Conservation (phyloP, 2,888 invertebrate species). For the Leptinotarsa juncta region DNA sequence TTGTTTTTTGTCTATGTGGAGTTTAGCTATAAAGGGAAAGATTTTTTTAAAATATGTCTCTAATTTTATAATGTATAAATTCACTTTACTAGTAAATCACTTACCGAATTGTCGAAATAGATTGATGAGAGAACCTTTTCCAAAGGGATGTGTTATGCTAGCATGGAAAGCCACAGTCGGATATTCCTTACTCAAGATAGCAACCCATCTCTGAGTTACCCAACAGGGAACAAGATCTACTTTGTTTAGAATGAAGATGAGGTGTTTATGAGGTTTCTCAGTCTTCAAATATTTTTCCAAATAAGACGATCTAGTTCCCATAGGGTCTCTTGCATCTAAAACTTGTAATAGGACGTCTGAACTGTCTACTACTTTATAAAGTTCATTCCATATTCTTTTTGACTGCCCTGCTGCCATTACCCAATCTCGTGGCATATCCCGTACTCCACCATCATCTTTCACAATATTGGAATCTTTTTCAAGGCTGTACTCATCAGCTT, state of each 20-base stretch:
- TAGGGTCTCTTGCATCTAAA: slow-evolving; percentile 96
- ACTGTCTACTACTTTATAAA: slow-evolving; percentile 98
- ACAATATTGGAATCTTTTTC: slow-evolving; percentile 87
- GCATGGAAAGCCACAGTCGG: slow-evolving; percentile 99
- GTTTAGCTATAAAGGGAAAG: slow-evolving; percentile 68
- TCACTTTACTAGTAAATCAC: slow-evolving; percentile 30
- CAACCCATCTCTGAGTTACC: slow-evolving; percentile 98
- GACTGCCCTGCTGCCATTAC: slow-evolving; percentile 96
- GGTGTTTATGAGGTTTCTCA: slow-evolving; percentile 97
- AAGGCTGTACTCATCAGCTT: slow-evolving; percentile 81
- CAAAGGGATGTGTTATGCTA: slow-evolving; percentile 98
- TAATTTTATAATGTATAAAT: not conserved
- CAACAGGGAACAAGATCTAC: slow-evolving; percentile 96
- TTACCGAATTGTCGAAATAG: slow-evolving; percentile 89
- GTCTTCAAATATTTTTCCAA: slow-evolving; percentile 92
- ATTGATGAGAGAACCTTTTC: slow-evolving; percentile 96
- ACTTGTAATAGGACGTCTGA: slow-evolving; percentile 97
- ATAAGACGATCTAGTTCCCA: slow-evolving; percentile 93
- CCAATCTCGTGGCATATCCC: slow-evolving; percentile 89
- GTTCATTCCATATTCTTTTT: slow-evolving; percentile 97
- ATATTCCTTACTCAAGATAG: slow-evolving; percentile 91
- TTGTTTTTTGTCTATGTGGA: slow-evolving; percentile 97
- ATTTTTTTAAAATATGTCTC: not conserved
- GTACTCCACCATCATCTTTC: slow-evolving; percentile 83
- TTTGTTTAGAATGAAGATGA: slow-evolving; percentile 97